Conservation (phyloP, 1,140 invertebrate genomes). For the Brachystomella parvula region DNA sequence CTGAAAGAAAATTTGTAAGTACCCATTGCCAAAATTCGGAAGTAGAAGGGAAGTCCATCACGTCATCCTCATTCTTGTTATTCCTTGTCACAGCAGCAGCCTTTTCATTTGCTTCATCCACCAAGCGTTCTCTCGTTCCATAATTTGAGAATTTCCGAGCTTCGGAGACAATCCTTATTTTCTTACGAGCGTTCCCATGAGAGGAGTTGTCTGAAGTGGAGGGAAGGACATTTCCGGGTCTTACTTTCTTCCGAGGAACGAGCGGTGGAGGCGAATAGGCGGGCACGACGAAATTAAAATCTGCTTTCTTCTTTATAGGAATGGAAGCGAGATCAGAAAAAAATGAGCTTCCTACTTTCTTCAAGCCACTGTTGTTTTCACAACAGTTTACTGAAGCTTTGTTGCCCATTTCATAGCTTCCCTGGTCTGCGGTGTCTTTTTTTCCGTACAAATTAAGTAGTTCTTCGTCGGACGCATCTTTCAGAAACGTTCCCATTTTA, state of each 20-base stretch:
- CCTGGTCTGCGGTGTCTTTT: no score
- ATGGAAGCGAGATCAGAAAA: no score
- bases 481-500: background rate
- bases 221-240: no score
- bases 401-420: no score
- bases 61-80: background rate
- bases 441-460: background rate
- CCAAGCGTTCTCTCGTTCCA: background rate
- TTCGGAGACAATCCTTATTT: background rate
- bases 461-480: background rate
- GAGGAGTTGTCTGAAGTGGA: background rate
- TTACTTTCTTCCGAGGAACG: no score
- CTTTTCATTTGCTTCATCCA: background rate
- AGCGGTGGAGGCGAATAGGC: no score
- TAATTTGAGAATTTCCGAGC: background rate
- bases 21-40: constrained; percentile 17
- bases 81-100: background rate
- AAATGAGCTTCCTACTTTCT: no score
- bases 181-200: background rate
- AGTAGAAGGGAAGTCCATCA: background rate
- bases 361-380: no score
- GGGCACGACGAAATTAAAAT: no score
- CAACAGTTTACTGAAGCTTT: no score
- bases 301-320: no score
- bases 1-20: background rate